phyloP scores from a whole-genome alignment of 1,140 invertebrate genomes.

The Calosoma granatense region DNA sequence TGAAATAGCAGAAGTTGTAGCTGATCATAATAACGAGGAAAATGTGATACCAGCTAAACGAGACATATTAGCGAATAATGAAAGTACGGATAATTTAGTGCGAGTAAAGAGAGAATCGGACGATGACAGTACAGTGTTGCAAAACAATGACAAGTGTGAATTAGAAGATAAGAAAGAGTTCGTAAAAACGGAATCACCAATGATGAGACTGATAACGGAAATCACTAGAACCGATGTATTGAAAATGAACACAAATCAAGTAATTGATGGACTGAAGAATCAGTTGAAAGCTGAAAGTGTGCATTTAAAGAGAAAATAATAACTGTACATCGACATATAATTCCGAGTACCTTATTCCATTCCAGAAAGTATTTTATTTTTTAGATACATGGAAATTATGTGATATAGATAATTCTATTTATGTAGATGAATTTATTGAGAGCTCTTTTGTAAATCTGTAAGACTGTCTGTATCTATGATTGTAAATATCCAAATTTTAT shows the following conservation, averaged over 20 bases:
- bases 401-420: background rate
- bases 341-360: too few species aligned
- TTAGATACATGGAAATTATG: background rate
- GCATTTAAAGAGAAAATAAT: conserved; percentile 7
- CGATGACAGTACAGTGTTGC: background rate
- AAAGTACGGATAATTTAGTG: background rate
- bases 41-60: background rate
- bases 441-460: too few species aligned
- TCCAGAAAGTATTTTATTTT: background rate
- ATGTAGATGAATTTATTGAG: too few species aligned
- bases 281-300: background rate
- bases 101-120: background rate
- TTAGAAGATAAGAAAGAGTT: background rate
- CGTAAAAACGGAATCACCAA: background rate
- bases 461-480: too few species aligned
- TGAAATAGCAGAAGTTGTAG: background rate
- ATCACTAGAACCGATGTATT: background rate
- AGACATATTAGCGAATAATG: background rate
- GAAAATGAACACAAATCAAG: background rate
- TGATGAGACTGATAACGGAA: background rate
- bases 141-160: background rate
- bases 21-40: background rate
- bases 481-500: too few species aligned
- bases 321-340: background rate
- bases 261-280: background rate